These are phyloP conservation scores for Pelochelys cantorii DNA, from an alignment of 2,797 vertebrate genomes.

Conservation along the genomic window DNA sequence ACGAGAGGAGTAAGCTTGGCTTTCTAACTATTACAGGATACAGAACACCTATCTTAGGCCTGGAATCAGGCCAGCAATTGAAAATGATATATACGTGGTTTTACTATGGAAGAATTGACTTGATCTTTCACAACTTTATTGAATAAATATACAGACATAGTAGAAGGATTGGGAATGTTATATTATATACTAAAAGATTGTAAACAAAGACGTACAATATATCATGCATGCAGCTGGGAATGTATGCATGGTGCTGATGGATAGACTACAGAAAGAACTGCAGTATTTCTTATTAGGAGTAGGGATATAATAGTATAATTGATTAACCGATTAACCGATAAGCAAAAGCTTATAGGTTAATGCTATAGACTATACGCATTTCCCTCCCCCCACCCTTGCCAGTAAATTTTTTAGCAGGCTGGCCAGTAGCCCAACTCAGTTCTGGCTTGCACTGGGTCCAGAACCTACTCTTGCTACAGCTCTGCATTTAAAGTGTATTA, in stretches of 20 bases:
- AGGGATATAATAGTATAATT: too few relatives aligned
- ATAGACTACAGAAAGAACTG: not conserved
- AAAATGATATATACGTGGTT: not conserved
- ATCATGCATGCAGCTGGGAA: not conserved
- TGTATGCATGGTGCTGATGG: not conserved
- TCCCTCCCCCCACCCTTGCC: too few relatives aligned
- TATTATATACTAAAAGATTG: not conserved
- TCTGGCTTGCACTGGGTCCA: too few relatives aligned
- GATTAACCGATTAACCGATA: too few relatives aligned
- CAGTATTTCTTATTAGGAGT: not conserved
- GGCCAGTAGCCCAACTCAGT: too few relatives aligned
- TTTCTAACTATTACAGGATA: not conserved
- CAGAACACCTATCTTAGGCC: not conserved
- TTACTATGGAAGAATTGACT: not conserved
- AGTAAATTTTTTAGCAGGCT: too few relatives aligned
- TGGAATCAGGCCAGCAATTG: not conserved
- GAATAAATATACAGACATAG: fast-evolving
- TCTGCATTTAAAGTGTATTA: too few relatives aligned
- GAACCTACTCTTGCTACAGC: too few relatives aligned
- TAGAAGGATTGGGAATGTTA: not conserved
- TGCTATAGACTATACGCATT: too few relatives aligned
- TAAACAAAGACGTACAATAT: not conserved
- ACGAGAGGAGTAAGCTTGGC: not conserved
- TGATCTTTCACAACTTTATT: not conserved
- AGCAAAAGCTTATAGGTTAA: too few relatives aligned